Conservation (phyloP, 2,888 invertebrate species). For the Kuschelorhynchus macadamiae region DNA sequence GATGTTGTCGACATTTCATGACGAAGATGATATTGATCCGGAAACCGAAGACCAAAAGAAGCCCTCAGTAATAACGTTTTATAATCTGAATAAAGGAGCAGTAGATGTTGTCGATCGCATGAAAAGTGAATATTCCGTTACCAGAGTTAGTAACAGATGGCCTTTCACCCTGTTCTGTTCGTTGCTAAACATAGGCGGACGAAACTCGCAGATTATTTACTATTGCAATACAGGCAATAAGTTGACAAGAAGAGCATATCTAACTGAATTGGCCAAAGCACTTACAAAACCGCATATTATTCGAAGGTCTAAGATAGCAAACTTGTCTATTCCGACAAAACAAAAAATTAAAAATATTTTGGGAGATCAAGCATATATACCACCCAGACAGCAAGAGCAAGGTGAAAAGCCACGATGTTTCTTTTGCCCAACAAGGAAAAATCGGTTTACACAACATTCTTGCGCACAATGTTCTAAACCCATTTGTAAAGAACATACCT, state of each 20-base stretch:
- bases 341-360: conserved; percentile 13
- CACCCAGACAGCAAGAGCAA: too few species aligned
- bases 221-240: background rate
- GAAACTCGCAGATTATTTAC: conserved; percentile 17
- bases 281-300: conserved; percentile 12
- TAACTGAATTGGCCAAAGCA: conserved; percentile 7
- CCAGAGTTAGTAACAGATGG: conserved; percentile 24
- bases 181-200: conserved; percentile 1
- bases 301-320: background rate
- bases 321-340: conserved; percentile 6
- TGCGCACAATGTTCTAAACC: too few species aligned
- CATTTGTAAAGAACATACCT: too few species aligned
- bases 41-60: background rate
- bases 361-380: too few species aligned
- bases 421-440: too few species aligned
- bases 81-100: conserved; percentile 29
- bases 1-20: conserved; percentile 49
- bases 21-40: conserved; percentile 34
- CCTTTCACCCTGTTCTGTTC: conserved; percentile 15
- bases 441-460: too few species aligned
- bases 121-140: conserved; percentile 32
- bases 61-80: conserved; percentile 28
- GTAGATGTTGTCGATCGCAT: conserved; percentile 35
- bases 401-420: too few species aligned
- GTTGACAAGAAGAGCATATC: background rate